Conservation (phyloP, 2,888 invertebrate genomes). For the Caenorhabditis sp. region DNA sequence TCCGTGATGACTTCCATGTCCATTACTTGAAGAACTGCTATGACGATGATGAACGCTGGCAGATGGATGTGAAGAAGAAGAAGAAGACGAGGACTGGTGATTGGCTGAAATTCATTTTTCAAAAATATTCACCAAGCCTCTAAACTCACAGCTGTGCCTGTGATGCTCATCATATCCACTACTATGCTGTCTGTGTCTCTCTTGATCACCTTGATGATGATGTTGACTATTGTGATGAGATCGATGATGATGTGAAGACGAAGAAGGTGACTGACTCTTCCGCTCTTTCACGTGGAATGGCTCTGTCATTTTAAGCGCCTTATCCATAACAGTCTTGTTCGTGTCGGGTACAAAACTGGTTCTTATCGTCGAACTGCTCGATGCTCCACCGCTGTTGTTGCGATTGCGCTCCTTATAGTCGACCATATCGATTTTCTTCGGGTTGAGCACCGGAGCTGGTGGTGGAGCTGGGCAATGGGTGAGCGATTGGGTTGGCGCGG, state of each 20-base stretch:
- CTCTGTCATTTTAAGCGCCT: not conserved
- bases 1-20: not conserved
- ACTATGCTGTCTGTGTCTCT: not conserved
- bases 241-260: not conserved
- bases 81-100: not conserved
- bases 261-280: not conserved
- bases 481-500: not conserved
- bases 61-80: not conserved
- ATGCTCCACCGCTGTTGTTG: slow-evolving; percentile 6
- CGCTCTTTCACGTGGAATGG: not conserved
- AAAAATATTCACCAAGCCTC: not conserved
- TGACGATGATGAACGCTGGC: not conserved
- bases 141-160: not conserved
- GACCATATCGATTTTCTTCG: slow-evolving; percentile 23
- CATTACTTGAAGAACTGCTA: not conserved
- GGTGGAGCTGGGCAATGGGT: not conserved
- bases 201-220: slow-evolving; percentile 3
- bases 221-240: slow-evolving; percentile 3
- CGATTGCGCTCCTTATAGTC: slow-evolving; percentile 21
- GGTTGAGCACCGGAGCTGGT: slow-evolving; percentile 13
- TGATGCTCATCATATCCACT: not conserved
- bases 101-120: not conserved
- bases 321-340: not conserved
- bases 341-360: slow-evolving; percentile 25
- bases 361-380: not conserved